phyloP scores from a whole-genome alignment of 2,113 vertebrate genomes.

The Pipra filicauda region DNA sequence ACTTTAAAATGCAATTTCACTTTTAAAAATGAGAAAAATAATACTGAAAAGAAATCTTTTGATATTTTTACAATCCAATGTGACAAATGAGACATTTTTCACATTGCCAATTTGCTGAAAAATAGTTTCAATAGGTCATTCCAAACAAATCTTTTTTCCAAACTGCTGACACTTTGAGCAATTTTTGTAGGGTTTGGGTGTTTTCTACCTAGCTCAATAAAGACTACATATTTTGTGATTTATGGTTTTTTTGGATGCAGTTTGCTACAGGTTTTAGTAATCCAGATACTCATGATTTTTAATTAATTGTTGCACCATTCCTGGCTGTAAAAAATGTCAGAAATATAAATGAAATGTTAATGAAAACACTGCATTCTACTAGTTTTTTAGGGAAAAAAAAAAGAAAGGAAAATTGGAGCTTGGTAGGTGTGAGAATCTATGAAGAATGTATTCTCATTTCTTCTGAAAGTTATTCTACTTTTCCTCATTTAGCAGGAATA shows the following conservation, averaged over 20 bases:
- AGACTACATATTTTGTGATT: background rate
- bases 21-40: background rate
- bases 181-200: background rate
- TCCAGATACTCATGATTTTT: background rate
- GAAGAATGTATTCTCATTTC: background rate
- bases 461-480: background rate
- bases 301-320: conserved; percentile 27
- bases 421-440: background rate
- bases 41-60: background rate
- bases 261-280: background rate
- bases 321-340: background rate
- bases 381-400: background rate
- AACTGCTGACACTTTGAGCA: background rate
- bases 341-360: conserved; percentile 19
- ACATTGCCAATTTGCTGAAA: background rate
- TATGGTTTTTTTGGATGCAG: background rate
- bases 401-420: background rate
- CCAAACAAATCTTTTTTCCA: background rate
- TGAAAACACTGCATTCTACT: background rate
- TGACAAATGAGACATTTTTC: conserved; percentile 27
- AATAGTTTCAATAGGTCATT: background rate
- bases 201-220: background rate
- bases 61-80: background rate
- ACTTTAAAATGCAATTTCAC: conserved; percentile 2
- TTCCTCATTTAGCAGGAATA: background rate